Evolutionary conservation across 92 coral and sea anemone species (phyloP).

Genomic region (Pocillopora grandis): DNA sequence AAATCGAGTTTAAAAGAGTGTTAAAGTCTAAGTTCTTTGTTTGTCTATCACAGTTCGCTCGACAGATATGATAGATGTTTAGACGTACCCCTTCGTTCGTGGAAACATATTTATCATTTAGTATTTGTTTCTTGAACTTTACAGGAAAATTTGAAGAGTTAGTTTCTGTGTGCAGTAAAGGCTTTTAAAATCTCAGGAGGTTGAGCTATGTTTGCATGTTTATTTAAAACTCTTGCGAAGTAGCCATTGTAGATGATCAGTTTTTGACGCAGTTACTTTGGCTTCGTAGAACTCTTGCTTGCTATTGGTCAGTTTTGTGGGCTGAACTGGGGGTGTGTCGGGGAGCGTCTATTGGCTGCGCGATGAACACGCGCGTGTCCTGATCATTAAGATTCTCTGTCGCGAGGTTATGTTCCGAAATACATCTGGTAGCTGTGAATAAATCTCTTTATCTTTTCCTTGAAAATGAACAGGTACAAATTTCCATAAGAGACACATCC

Average conservation of each 20-base stretch:
- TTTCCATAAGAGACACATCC: not conserved
- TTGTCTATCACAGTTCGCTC: not conserved
- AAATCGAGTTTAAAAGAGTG: no score
- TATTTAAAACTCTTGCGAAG: not conserved
- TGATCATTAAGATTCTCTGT: no score
- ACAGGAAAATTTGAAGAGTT: not conserved
- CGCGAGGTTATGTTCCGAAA: not conserved
- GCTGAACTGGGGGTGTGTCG: slow-evolving; percentile 35
- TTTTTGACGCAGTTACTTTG: not conserved
- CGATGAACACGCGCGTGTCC: not conserved
- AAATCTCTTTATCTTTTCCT: not conserved
- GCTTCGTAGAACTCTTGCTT: not conserved
- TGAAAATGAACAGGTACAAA: not conserved
- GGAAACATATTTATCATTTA: not conserved
- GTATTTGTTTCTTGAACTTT: not conserved
- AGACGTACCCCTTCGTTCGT: not conserved
- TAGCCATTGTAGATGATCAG: not conserved
- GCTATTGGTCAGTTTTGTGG: slow-evolving; percentile 33
- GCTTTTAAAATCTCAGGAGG: not conserved
- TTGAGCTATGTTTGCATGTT: not conserved
- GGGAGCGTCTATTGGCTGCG: not conserved
- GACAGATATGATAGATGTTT: not conserved
- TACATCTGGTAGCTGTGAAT: not conserved
- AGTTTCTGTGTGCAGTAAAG: not conserved
- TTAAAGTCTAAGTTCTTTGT: not conserved